Base-by-base conservation (phyloP, 2,888 invertebrate genomes). In the Noctua janthina region DNA sequence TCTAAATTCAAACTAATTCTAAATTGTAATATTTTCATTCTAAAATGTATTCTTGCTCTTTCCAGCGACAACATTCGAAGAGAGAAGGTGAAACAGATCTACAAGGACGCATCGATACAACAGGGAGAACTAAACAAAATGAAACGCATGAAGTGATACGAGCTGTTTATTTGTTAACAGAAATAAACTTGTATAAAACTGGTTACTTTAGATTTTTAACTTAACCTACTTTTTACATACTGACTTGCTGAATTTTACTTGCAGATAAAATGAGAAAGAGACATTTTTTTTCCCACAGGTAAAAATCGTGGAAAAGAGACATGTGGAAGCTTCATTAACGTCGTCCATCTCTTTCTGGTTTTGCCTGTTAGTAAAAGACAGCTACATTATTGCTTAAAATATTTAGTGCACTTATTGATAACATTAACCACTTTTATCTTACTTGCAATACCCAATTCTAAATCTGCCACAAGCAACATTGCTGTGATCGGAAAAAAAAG, bases 121-220 rank as follows among this genome's bases (percentile, higher is more conserved):
- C 99, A 99, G 93, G 98, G 98, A 49, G 99, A 99, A 93, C 97
- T 98, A 69, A 98, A 99, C 90, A 98, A 98, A 91, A 91, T 99
- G 86, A 95, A 97, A 91, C 97, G 98, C 83, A 97, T 97, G 90
- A 97, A 97, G 90, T 97, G 95, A 94, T 83, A 69, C 49, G 20
- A 76, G 56, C 68, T 81, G 76, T 81, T 78, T 79, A 76, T 76
- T 75, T 74, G 56, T 78, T 81, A 67, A 78, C 46, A 72, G 79
- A 90, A 79, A 79, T 85, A 78, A 72, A 86, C 49, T 78, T 74
- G 71, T 69, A 49, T 20, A 72, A 35, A 54, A 78, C 62, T 77
- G 29, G 35, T 78, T 74, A 39, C 29, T 64, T 15, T 43, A 64
- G 23, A 20, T 6, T 74, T 69, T 70, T 29, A 64, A 80, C 54